These are phyloP conservation scores for Synanthedon myopaeformis DNA, from an alignment of 2,888 invertebrate genomes.

Conservation along the genomic window DNA sequence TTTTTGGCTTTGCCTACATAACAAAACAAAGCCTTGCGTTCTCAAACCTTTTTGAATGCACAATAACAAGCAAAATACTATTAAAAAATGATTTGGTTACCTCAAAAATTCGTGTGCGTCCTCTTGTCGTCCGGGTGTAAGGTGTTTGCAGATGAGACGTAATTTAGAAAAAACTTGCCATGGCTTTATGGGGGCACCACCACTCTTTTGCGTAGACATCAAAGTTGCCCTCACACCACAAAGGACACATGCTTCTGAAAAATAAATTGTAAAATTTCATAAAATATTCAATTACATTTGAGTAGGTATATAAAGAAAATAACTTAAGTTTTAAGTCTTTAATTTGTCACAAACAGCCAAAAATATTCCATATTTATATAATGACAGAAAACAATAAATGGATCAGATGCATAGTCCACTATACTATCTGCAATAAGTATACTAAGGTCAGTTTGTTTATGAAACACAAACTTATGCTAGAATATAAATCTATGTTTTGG, in stretches of 20 bases:
- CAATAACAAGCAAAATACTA: no score
- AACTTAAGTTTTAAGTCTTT: neutral
- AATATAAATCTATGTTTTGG: no score
- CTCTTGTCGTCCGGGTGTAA: conserved; percentile 93
- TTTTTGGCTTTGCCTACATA: no score
- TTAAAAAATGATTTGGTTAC: conserved; percentile 15
- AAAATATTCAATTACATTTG: neutral
- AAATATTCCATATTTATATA: no score
- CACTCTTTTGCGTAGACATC: conserved; percentile 74
- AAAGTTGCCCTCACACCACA: conserved; percentile 88
- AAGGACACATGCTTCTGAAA: conserved; percentile 79
- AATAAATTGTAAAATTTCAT: no score
- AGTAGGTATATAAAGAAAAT: neutral
- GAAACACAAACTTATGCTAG: no score
- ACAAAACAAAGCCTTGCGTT: no score
- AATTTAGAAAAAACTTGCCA: conserved; percentile 85
- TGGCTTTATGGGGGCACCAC: conserved; percentile 78
- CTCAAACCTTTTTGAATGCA: no score
- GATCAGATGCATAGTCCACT: no score
- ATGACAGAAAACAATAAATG: no score
- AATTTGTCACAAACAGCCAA: neutral
- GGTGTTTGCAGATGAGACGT: conserved; percentile 82
- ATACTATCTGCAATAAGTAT: no score
- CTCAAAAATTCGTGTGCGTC: conserved; percentile 98
- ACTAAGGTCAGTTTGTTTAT: no score